Evolutionary conservation across 2,797 vertebrate genomes (phyloP), one percentile per base, ranked within the genome.

Genomic region (Sebastes minor): DNA sequence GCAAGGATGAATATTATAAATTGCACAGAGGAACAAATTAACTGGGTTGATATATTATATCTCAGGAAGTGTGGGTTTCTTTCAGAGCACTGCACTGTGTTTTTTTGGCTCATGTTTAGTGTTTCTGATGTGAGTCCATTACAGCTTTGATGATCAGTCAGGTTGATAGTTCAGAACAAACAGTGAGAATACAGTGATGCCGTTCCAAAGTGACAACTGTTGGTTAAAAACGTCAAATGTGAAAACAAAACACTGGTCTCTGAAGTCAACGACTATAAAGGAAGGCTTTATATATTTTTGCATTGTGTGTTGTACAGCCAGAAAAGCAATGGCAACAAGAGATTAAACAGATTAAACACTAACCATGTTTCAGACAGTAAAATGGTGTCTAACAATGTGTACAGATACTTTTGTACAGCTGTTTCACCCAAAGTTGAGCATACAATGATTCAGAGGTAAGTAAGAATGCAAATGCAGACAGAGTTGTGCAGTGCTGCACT

Each of bases 1-100:
- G 76, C 83, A 82, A 83, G 91, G 86, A 82, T 89, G 91, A 82
- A 91, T 92, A 85, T 93, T 90, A 93, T 93, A 90, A 94, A 93
- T 93, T 89, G 80, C 81, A 79, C 56, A 68, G 79, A 88, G 77
- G 87, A 91, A 88, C 88, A 92, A 94, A 94, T 93, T 89, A 94
- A 91, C 86, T 86, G 84, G 86, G 80, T 78, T 93, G 91, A 93
- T 91, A 69, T 88, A 94, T 92, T 83, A 86, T 76, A 80, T 84
- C 69, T 83, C 76, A 72, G 78, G 49, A 85, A 87, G 82, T 74
- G 86, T 84, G 86, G 74, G 53, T 81, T 84, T 81, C 81, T 77
- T 75, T 84, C 81, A 35, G 73, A 76, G 67, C 6, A 6, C 57
- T 33, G 70, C 46, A 13, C 70, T 8, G 84, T 83, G 55, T 86